Conservation (phyloP, 2,888 invertebrate genomes). For the Platynereis dumerilii region DNA sequence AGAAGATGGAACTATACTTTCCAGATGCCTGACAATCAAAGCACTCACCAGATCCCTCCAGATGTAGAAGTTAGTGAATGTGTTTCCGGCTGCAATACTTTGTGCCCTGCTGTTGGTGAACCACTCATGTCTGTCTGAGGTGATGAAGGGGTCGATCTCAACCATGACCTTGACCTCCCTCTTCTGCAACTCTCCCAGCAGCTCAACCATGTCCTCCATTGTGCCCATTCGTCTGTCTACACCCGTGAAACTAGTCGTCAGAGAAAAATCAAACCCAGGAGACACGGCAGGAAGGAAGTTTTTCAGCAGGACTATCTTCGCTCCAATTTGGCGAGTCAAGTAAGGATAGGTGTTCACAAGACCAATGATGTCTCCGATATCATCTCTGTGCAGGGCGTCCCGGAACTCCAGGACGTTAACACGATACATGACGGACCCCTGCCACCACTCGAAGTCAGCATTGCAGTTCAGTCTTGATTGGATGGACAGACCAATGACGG, state of each 20-base stretch:
- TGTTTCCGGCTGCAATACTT: conserved; percentile 3
- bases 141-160: conserved; percentile 9
- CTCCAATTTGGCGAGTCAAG: conserved; percentile 13
- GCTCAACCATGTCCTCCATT: conserved; percentile 2
- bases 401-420: conserved; percentile 23
- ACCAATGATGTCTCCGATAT: conserved; percentile 27
- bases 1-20: no score
- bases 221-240: conserved; percentile 24
- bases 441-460: conserved; percentile 27
- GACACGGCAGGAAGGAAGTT: conserved; percentile 19
- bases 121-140: conserved; percentile 26
- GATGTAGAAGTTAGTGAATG: conserved; percentile 23
- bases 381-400: conserved; percentile 12
- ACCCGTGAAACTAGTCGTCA: conserved; percentile 18
- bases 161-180: conserved; percentile 20
- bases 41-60: conserved; percentile 18
- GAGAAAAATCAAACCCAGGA: conserved; percentile 5
- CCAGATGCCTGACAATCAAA: no score
- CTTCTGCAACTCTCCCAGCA: conserved; percentile 13
- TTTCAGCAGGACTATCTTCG: conserved; percentile 15
- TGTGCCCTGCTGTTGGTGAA: conserved; percentile 21
- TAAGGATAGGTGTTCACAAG: conserved; percentile 12
- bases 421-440: conserved; percentile 26
- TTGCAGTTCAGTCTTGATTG: conserved; percentile 13
- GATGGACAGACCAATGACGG: conserved; percentile 19